Evolutionary conservation across 2,888 invertebrate species (phyloP).

Genomic region (Tipula vernalis): DNA sequence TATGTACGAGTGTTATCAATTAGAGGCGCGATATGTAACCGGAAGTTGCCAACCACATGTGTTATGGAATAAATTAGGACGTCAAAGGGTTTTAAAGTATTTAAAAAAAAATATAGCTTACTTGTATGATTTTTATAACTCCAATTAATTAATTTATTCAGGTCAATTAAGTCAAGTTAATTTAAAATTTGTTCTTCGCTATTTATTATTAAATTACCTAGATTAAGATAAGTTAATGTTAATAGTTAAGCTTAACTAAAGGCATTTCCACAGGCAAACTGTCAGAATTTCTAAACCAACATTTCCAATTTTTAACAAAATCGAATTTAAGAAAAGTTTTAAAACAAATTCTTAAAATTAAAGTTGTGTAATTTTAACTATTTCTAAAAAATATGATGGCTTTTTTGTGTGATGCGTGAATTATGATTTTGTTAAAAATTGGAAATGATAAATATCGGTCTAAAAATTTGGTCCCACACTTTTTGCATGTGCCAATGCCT

Average conservation of each 20-base stretch:
- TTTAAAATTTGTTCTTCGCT: background rate
- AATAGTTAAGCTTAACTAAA: background rate
- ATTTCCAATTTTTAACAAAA: no score
- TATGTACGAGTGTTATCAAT: conserved; percentile 32
- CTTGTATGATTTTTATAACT: background rate
- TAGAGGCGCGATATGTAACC: conserved; percentile 29
- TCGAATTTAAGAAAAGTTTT: no score
- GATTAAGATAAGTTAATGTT: background rate
- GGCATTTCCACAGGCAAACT: no score
- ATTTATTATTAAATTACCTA: background rate
- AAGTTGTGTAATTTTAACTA: no score
- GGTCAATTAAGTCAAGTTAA: background rate
- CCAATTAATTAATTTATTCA: background rate
- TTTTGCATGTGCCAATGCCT: no score
- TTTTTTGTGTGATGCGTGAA: no score
- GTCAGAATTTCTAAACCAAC: no score
- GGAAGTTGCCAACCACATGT: conserved; percentile 29
- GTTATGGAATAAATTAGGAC: conserved; percentile 35
- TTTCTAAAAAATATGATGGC: no score
- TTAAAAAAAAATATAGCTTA: conserved; percentile 21
- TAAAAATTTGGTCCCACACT: no score
- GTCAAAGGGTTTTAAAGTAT: conserved; percentile 31
- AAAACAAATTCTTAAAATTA: no score
- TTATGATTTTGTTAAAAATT: no score
- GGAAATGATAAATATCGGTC: no score